Evolutionary conservation across 2,888 invertebrate species (phyloP), one percentile per base, ranked within the genome.

Genomic region (Phanerotoma sp.): DNA sequence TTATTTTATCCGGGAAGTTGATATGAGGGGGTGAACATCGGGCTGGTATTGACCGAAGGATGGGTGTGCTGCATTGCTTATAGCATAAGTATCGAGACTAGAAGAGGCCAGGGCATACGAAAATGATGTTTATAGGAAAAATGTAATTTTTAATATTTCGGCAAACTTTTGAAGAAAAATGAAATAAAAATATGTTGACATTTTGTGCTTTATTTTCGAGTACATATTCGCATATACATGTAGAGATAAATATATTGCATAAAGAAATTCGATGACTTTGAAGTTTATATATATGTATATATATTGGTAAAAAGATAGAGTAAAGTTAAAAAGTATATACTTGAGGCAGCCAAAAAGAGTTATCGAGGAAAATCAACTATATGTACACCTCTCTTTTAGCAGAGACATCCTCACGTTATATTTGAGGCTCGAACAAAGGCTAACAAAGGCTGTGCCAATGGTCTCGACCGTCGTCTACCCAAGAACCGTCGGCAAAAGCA

Each of bases 351-450:
- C 20, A 33, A 49, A 49, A 45, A 38, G 45, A 45, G 44, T 49
- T 41, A 51, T 53, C 40, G 37, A 41, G 33, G 41, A 50, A 51
- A 57, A 57, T 58, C 44, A 52, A 57, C 59, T 74, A 74, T 70
- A 76, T 73, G 66, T 65, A 64, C 57, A 56, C 50, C 75, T 84
- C 84, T 84, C 84, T 84, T 87, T 82, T 87, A 91, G 90, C 90
- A 93, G 89, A 93, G 93, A 81, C 95, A 96, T 86, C 96, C 96
- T 74, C 96, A 96, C 85, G 91, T 96, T 79, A 93, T 96, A 79
- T 96, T 95, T 83, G 93, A 95, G 80, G 93, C 95, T 73, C 87
- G 92, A 67, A 90, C 91, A 56, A 93, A 93, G 78, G 87, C 88
- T 66, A 91, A 89, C 81, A 93, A 93, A 79, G 93, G 91, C 50